Evolutionary conservation across 2,113 vertebrate genomes (phyloP).

Genomic region (Chaetura pelagica): DNA sequence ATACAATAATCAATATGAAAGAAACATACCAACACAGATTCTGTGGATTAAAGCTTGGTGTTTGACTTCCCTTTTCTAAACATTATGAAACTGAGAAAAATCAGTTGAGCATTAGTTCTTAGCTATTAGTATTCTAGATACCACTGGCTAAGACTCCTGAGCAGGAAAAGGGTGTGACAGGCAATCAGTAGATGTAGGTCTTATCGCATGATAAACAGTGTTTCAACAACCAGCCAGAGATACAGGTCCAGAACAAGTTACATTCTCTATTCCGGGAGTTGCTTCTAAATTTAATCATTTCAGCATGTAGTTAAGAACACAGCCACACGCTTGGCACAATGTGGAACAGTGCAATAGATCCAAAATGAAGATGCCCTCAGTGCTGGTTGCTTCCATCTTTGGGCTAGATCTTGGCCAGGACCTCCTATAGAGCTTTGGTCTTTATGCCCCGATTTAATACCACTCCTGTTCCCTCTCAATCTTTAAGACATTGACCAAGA

Average conservation of each 20-base stretch:
- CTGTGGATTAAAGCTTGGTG: background rate
- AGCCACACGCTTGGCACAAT: rapidly evolving
- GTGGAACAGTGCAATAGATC: rapidly evolving
- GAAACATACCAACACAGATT: background rate
- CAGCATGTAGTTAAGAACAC: background rate
- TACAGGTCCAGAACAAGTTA: background rate
- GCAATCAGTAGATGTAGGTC: slow-evolving; percentile 35
- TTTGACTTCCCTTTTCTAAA: background rate
- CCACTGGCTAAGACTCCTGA: background rate
- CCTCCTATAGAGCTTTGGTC: background rate
- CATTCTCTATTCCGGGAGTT: background rate
- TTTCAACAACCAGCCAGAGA: slow-evolving; percentile 6
- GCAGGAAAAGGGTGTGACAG: slow-evolving; percentile 49
- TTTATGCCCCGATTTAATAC: background rate
- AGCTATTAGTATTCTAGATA: background rate
- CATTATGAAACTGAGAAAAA: background rate
- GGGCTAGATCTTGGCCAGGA: background rate
- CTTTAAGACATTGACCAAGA: rapidly evolving
- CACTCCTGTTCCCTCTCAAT: background rate
- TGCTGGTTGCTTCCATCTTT: background rate
- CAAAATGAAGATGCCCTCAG: background rate
- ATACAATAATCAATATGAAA: background rate
- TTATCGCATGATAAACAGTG: background rate
- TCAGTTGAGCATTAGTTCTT: background rate
- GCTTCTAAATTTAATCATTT: background rate